Percentiles rank a stretch among this genome's conserved stretches.
Evolutionary conservation across 2,797 vertebrate species (phyloP).

Genomic region (Characodon lateralis): DNA sequence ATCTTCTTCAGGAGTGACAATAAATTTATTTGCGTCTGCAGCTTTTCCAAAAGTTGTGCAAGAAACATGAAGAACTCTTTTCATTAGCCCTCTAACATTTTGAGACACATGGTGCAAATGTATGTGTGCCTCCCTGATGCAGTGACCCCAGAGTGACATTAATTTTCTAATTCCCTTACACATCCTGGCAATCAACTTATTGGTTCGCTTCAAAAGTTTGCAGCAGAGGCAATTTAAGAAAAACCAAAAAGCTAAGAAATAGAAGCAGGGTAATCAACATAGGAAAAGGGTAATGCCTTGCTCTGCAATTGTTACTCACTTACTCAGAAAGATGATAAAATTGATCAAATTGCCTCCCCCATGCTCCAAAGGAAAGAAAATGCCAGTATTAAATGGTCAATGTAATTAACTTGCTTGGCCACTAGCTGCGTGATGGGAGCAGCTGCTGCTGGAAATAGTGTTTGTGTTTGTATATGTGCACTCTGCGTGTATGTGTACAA

Average conservation of each 20-base stretch:
- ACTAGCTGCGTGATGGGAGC: conserved; percentile 58
- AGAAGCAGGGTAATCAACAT: conserved; percentile 44
- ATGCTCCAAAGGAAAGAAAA: conserved; percentile 46
- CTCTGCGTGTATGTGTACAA: conserved; percentile 61
- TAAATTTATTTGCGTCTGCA: not conserved
- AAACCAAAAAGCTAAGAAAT: conserved; percentile 66
- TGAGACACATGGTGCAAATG: conserved; percentile 27
- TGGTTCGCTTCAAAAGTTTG: conserved; percentile 77
- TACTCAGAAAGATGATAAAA: conserved; percentile 75
- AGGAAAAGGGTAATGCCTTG: conserved; percentile 52
- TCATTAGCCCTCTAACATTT: conserved; percentile 17
- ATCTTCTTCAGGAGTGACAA: not conserved
- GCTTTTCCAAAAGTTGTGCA: not conserved
- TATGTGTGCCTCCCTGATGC: conserved; percentile 62
- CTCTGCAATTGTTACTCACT: conserved; percentile 76
- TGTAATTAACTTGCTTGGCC: conserved; percentile 77
- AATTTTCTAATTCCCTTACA: conserved; percentile 80
- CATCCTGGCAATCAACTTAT: conserved; percentile 81
- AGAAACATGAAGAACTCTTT: conserved; percentile 14
- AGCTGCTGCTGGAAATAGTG: conserved; percentile 63
- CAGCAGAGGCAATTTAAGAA: conserved; percentile 70
- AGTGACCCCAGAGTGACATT: conserved; percentile 74
- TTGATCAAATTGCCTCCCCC: conserved; percentile 75
- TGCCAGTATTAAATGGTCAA: conserved; percentile 68
- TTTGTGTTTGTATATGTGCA: conserved; percentile 57